Evolutionary conservation across 2,797 vertebrate species (phyloP).

Genomic region (Choloepus didactylus): DNA sequence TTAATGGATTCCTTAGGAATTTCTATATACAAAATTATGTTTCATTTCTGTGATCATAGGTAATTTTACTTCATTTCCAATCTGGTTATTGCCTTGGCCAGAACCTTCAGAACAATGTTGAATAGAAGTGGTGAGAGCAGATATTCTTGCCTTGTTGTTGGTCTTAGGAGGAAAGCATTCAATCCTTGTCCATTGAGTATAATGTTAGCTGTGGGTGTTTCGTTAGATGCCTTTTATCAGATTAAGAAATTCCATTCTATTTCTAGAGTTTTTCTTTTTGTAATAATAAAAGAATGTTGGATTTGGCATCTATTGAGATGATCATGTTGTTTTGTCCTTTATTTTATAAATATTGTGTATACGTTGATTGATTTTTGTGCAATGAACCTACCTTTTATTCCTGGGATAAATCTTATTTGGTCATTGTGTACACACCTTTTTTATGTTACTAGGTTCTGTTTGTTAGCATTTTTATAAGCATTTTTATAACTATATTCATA

Average conservation of each 20-base stretch:
- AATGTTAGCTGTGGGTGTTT: background rate
- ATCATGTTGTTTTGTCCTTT: background rate
- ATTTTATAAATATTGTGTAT: background rate
- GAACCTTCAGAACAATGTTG: background rate
- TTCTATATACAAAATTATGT: background rate
- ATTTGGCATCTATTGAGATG: background rate
- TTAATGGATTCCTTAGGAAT: background rate
- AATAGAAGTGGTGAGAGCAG: background rate
- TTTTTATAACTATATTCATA: background rate
- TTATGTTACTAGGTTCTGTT: background rate
- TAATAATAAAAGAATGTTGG: background rate
- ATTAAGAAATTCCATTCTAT: background rate
- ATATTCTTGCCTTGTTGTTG: background rate
- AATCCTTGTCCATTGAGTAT: background rate
- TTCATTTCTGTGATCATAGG: no score
- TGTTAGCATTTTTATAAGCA: background rate
- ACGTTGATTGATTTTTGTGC: background rate
- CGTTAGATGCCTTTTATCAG: background rate
- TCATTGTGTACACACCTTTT: background rate
- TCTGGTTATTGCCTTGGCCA: background rate
- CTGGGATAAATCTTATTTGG: background rate
- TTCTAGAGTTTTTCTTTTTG: background rate
- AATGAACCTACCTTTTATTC: background rate
- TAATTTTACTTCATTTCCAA: background rate
- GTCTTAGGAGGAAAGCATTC: background rate